Evolutionary conservation across 2,888 invertebrate species (phyloP).

Genomic region (Phymatocera aterrima): DNA sequence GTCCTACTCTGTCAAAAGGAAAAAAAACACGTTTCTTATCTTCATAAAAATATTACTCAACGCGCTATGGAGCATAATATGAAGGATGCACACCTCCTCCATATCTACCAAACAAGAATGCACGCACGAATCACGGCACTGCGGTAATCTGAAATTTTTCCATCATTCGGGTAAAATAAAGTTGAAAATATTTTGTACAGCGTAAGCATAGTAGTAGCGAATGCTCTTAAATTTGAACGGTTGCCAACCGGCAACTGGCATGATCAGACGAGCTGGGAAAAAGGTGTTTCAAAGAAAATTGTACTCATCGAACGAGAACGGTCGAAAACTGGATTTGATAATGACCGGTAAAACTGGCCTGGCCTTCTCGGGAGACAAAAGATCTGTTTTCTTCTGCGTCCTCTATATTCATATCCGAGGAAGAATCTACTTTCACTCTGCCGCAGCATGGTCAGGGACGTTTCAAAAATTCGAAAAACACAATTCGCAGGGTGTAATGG

Average conservation of each 20-base stretch:
- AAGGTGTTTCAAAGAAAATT: not conserved
- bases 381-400: slow-evolving; percentile 20
- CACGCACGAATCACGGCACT: too few relatives aligned
- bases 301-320: not conserved
- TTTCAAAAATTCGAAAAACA: slow-evolving; percentile 14
- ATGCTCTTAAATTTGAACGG: slow-evolving; percentile 6
- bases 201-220: too few relatives aligned
- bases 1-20: too few relatives aligned
- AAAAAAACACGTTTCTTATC: too few relatives aligned
- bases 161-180: too few relatives aligned
- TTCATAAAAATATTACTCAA: too few relatives aligned
- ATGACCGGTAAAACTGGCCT: slow-evolving; percentile 6
- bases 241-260: not conserved
- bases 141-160: too few relatives aligned
- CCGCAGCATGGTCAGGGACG: slow-evolving; percentile 29
- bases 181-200: too few relatives aligned
- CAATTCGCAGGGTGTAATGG: not conserved
- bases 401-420: not conserved
- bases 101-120: too few relatives aligned
- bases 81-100: too few relatives aligned
- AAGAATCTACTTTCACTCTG: slow-evolving; percentile 35
- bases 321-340: slow-evolving; percentile 7
- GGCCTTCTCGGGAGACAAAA: slow-evolving; percentile 31
- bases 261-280: slow-evolving; percentile 1
- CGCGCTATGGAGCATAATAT: too few relatives aligned